phyloP scores from a whole-genome alignment of 2,113 vertebrate genomes.

The Prunella fulvescens region DNA sequence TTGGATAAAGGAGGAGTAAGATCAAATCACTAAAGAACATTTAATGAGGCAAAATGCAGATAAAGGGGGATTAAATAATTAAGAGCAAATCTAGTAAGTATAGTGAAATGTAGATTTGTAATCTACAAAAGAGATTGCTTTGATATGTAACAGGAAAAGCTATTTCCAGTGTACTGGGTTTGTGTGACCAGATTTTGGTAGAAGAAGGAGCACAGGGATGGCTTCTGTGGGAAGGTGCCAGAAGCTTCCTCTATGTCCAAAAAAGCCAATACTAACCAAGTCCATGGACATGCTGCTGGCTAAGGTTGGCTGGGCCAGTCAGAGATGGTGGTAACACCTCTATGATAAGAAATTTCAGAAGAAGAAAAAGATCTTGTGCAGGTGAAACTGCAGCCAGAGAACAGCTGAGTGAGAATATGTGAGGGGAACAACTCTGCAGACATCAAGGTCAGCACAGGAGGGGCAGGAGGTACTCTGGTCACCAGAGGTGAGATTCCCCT shows the following conservation, averaged over 20 bases:
- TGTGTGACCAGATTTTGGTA: neutral
- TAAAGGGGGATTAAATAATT: neutral
- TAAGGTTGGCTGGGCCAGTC: neutral
- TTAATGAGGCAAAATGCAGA: neutral
- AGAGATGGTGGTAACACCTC: no score
- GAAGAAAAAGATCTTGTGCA: neutral
- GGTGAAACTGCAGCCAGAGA: neutral
- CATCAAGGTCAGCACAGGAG: neutral
- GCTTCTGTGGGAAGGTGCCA: neutral
- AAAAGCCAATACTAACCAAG: neutral
- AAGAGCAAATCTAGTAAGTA: neutral
- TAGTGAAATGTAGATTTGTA: neutral
- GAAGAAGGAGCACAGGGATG: neutral
- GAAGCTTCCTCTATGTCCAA: neutral
- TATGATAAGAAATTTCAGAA: neutral
- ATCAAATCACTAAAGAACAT: neutral
- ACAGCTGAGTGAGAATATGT: neutral
- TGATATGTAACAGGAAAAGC: neutral
- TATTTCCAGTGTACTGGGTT: neutral
- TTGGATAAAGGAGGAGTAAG: neutral
- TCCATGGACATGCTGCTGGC: fast-evolving
- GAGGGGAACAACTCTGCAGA: neutral
- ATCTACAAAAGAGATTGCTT: neutral
- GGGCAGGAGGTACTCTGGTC: neutral
- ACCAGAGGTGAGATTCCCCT: neutral